Evolutionary conservation across 2,797 vertebrate genomes (phyloP).

Genomic region (Crenichthys baileyi): DNA sequence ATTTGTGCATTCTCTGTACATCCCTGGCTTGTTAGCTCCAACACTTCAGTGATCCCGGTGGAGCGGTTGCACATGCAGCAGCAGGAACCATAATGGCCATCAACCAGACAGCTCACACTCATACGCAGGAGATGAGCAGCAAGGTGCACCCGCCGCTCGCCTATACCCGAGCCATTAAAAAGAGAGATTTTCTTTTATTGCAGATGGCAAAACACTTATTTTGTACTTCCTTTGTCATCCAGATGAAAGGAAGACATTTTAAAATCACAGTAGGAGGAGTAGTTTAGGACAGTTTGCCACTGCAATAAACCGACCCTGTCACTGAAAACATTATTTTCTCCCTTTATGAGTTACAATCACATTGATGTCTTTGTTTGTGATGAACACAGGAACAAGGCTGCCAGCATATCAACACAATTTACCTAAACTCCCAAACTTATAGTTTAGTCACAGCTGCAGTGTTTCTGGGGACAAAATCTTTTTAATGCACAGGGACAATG

Average conservation of each 20-base stretch:
- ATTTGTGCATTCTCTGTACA: constrained; percentile 82
- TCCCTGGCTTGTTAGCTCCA: constrained; percentile 84
- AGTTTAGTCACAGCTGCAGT: constrained; percentile 24
- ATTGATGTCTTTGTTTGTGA: constrained; percentile 61
- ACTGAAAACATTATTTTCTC: constrained; percentile 40
- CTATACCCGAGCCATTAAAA: constrained; percentile 70
- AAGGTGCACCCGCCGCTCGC: constrained; percentile 71
- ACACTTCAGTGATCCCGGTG: constrained; percentile 81
- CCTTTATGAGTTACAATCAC: constrained; percentile 47
- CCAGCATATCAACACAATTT: constrained; percentile 53
- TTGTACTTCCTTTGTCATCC: constrained; percentile 58
- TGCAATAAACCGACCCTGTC: constrained; percentile 60
- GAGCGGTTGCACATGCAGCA: constrained; percentile 70
- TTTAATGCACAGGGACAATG: constrained; percentile 16
- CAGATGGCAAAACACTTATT: constrained; percentile 73
- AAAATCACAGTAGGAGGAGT: constrained; percentile 74
- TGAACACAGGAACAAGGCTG: constrained; percentile 36
- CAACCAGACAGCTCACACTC: constrained; percentile 74
- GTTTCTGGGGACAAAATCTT: constrained; percentile 18
- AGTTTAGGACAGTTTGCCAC: constrained; percentile 65
- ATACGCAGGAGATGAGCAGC: constrained; percentile 70
- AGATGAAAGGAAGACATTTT: constrained; percentile 72
- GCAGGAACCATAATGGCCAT: constrained; percentile 80
- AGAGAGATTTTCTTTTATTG: constrained; percentile 75
- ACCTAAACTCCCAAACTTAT: constrained; percentile 40